phyloP scores from a whole-genome alignment of 2,797 vertebrate species.

The Microhierax caerulescens region DNA sequence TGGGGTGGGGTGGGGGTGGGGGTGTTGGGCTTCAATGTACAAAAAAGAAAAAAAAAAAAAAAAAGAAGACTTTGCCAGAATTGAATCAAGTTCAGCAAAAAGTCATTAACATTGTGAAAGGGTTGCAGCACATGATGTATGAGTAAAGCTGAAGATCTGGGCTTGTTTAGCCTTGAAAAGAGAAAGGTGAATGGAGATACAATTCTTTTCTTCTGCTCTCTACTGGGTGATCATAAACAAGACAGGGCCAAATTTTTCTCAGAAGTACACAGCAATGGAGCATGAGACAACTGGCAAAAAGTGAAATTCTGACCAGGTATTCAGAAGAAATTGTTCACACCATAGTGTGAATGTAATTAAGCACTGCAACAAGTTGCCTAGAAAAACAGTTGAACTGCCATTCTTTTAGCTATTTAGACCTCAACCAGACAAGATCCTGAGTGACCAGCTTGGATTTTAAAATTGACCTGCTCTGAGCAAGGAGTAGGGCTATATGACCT shows the following conservation, averaged over 20 bases:
- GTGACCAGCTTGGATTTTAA: not conserved
- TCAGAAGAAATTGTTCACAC: not conserved
- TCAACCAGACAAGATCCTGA: not conserved
- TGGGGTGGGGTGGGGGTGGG: too few relatives aligned
- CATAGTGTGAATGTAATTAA: not conserved
- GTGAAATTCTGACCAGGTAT: not conserved
- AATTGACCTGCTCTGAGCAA: not conserved
- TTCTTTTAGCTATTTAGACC: not conserved
- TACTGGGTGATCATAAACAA: not conserved
- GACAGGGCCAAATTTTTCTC: fast-evolving
- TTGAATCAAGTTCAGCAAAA: not conserved
- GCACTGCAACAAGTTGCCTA: not conserved
- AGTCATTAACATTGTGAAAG: not conserved
- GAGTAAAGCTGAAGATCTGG: not conserved
- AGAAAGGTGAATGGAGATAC: not conserved
- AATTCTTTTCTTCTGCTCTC: not conserved
- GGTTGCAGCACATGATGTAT: not conserved
- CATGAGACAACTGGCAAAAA: not conserved
- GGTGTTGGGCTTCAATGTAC: not conserved
- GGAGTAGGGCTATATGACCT: not conserved
- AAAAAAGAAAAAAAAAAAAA: not conserved
- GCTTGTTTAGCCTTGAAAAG: not conserved
- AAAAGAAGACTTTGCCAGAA: not conserved
- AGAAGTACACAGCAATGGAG: not conserved
- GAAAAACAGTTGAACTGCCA: not conserved